Evolutionary conservation across 2,888 invertebrate genomes (phyloP).

Genomic region (Andrena marginata): DNA sequence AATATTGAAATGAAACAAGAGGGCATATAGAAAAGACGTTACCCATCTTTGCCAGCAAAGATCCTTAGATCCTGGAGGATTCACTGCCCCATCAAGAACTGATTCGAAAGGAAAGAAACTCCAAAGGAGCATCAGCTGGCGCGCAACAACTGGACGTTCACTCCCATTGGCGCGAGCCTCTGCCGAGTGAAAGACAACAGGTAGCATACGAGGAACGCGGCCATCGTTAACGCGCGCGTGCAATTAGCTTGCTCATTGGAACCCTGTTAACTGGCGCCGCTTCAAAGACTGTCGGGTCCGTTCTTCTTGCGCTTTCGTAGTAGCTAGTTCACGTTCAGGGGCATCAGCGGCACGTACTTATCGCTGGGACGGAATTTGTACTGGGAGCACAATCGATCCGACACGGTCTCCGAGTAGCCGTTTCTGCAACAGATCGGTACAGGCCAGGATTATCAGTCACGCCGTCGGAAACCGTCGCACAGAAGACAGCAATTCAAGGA

Average conservation of each 20-base stretch:
- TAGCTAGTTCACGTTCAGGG: constrained; percentile 83
- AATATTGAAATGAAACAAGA: neutral
- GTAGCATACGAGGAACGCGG: constrained; percentile 1
- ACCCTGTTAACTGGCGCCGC: constrained; percentile 23
- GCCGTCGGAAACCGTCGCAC: neutral
- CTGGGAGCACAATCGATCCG: constrained; percentile 87
- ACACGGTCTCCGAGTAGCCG: constrained; percentile 87
- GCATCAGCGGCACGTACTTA: constrained; percentile 87
- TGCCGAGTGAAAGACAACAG: constrained; percentile 7
- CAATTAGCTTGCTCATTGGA: constrained; percentile 24
- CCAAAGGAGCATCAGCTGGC: neutral
- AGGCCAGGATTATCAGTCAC: constrained; percentile 7
- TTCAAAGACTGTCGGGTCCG: constrained; percentile 50
- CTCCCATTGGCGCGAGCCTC: neutral
- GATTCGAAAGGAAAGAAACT: neutral
- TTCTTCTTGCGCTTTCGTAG: constrained; percentile 72
- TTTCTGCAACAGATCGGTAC: constrained; percentile 84
- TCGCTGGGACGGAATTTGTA: constrained; percentile 89
- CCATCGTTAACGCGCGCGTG: neutral
- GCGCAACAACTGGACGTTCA: too few species aligned
- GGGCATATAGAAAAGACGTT: neutral
- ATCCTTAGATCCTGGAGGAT: too few species aligned
- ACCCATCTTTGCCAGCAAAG: neutral
- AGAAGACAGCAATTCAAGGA: neutral
- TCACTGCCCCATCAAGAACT: neutral